Conservation (phyloP, 2,113 vertebrate genomes). For the Raphicerus campestris region DNA sequence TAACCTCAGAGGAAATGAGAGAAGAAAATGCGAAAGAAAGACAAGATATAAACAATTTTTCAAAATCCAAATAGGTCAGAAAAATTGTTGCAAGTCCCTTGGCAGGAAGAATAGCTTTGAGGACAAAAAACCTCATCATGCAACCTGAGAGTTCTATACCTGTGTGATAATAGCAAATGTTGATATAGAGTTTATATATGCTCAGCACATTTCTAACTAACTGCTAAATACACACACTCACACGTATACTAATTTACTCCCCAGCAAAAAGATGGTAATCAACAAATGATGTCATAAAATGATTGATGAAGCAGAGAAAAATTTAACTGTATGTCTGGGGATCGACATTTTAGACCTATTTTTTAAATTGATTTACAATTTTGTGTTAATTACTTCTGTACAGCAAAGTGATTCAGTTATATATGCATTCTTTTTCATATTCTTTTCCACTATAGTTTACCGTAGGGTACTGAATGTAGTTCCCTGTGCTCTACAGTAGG, state of each 20-base stretch:
- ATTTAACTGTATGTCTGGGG: neutral
- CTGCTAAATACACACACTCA: neutral
- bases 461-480: neutral
- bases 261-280: neutral
- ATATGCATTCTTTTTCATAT: neutral
- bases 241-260: neutral
- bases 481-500: neutral
- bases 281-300: neutral
- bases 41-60: neutral
- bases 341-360: neutral
- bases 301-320: neutral
- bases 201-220: neutral
- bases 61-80: neutral
- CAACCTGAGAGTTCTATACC: neutral
- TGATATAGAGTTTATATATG: neutral
- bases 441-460: neutral
- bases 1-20: neutral
- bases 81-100: neutral
- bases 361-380: neutral
- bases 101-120: neutral
- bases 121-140: neutral
- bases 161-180: neutral
- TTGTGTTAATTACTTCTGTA: neutral
- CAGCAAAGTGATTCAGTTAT: neutral
- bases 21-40: neutral